A percentile compares a stretch with the other conserved stretches of the same genome.
These are phyloP conservation scores for Melitaea cinxia DNA, from an alignment of 1,140 invertebrate species.

Conservation along the genomic window DNA sequence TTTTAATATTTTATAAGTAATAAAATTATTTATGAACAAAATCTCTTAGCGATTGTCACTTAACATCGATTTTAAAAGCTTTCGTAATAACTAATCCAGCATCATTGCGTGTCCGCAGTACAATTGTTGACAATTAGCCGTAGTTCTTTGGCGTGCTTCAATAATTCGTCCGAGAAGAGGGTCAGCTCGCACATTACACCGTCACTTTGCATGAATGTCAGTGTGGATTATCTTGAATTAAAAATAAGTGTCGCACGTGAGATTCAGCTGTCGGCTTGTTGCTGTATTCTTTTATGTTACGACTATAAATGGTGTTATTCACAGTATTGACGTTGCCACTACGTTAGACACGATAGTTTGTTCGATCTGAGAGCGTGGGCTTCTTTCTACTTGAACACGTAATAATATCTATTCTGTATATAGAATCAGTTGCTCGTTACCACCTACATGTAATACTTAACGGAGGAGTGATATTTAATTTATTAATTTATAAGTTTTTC, in stretches of 20 bases:
- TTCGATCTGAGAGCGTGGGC: conserved; percentile 55
- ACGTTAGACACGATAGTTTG: conserved; percentile 55
- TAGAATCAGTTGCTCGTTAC: conserved; percentile 43
- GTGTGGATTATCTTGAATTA: conserved; percentile 10
- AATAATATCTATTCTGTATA: conserved; percentile 45
- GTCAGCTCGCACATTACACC: conserved; percentile 46
- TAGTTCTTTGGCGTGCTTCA: conserved; percentile 72
- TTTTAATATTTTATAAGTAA: too few relatives aligned
- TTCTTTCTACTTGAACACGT: conserved; percentile 49
- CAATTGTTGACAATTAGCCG: conserved; percentile 78
- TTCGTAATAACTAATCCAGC: conserved; percentile 9
- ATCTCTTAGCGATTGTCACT: neutral
- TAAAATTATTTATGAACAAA: neutral
- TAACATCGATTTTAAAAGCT: neutral
- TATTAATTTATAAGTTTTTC: neutral
- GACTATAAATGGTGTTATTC: conserved; percentile 51
- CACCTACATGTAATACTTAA: conserved; percentile 31
- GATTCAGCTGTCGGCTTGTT: neutral
- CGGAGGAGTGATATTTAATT: conserved; percentile 7
- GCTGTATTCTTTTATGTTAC: conserved; percentile 27
- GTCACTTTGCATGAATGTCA: neutral
- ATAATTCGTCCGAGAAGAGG: conserved; percentile 65
- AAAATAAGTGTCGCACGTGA: conserved; percentile 3
- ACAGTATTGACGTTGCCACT: conserved; percentile 52
- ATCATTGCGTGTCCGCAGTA: conserved; percentile 64